A percentile compares a stretch with the other conserved stretches of the same genome.
These are phyloP conservation scores for Tineola bisselliella DNA, from an alignment of 2,888 invertebrate genomes.

Conservation along the genomic window DNA sequence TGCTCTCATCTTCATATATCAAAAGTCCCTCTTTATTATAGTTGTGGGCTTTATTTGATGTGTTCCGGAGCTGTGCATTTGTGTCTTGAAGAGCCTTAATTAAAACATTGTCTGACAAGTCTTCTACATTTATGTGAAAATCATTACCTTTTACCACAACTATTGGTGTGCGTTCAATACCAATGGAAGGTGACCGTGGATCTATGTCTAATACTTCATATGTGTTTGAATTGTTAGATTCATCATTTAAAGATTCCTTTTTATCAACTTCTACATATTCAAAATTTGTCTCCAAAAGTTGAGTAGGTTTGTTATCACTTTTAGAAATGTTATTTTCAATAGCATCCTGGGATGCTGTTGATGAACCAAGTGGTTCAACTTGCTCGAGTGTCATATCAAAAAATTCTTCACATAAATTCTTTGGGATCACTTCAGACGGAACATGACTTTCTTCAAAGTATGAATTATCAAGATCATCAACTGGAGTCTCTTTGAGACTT, in stretches of 20 bases:
- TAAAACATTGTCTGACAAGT: constrained; percentile 57
- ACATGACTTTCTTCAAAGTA: constrained; percentile 25
- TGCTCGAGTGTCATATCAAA: constrained; percentile 40
- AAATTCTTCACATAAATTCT: constrained; percentile 50
- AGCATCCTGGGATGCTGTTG: constrained; percentile 49
- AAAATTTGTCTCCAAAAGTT: constrained; percentile 70
- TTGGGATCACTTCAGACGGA: constrained; percentile 40
- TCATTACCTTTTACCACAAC: constrained; percentile 37
- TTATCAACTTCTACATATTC: constrained; percentile 23
- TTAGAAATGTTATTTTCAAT: constrained; percentile 42
- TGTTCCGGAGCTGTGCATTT: constrained; percentile 40
- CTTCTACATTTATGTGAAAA: constrained; percentile 45
- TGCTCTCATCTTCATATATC: constrained; percentile 69
- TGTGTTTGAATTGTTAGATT: constrained; percentile 11
- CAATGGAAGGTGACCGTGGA: constrained; percentile 57
- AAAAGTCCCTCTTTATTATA: constrained; percentile 56
- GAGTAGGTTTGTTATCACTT: constrained; percentile 39
- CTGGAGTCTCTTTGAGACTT: constrained; percentile 24
- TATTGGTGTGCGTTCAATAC: constrained; percentile 61
- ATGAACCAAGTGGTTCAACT: constrained; percentile 47
- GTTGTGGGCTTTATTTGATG: constrained; percentile 26
- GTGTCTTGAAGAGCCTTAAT: constrained; percentile 52
- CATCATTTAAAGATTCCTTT: constrained; percentile 33
- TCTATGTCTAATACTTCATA: constrained; percentile 46
- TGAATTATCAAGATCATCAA: constrained; percentile 30